Conservation (phyloP, 1,140 invertebrate species). For the Lysiphlebus fabarum region DNA sequence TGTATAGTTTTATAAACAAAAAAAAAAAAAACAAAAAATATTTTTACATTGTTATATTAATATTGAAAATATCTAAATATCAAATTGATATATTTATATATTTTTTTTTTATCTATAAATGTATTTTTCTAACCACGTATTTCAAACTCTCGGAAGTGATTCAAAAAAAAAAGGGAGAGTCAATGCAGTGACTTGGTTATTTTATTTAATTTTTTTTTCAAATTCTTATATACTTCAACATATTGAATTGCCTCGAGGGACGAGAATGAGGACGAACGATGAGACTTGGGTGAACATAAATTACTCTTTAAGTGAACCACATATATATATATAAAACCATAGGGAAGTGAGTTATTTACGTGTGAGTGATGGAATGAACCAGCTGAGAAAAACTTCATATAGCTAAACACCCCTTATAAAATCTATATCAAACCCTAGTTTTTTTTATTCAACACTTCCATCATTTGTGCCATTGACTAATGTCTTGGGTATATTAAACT, state of each 20-base stretch:
- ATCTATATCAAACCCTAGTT: too few relatives aligned
- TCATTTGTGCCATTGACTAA: too few relatives aligned
- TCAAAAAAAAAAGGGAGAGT: too few relatives aligned
- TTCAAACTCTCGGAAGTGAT: too few relatives aligned
- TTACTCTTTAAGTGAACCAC: constrained; percentile 41
- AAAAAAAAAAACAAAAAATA: too few relatives aligned
- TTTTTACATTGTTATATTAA: neutral
- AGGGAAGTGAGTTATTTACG: constrained; percentile 55
- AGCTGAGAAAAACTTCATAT: constrained; percentile 46
- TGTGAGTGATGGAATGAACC: constrained; percentile 55
- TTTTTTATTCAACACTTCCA: too few relatives aligned
- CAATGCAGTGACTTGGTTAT: neutral
- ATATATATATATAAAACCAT: constrained; percentile 22
- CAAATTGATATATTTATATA: constrained; percentile 8
- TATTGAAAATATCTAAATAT: constrained; percentile 1
- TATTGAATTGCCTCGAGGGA: constrained; percentile 19
- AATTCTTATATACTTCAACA: neutral
- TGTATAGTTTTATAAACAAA: too few relatives aligned
- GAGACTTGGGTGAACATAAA: constrained; percentile 46
- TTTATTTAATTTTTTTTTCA: constrained; percentile 12
- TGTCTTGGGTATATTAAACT: too few relatives aligned
- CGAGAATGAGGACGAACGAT: constrained; percentile 37
- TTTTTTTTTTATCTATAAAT: too few relatives aligned
- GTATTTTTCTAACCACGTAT: too few relatives aligned
- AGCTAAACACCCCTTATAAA: constrained; percentile 4